These are phyloP conservation scores for honey bee (Apis mellifera) DNA, from an alignment of 1,140 invertebrate species.

Conservation along the genomic window DNA sequence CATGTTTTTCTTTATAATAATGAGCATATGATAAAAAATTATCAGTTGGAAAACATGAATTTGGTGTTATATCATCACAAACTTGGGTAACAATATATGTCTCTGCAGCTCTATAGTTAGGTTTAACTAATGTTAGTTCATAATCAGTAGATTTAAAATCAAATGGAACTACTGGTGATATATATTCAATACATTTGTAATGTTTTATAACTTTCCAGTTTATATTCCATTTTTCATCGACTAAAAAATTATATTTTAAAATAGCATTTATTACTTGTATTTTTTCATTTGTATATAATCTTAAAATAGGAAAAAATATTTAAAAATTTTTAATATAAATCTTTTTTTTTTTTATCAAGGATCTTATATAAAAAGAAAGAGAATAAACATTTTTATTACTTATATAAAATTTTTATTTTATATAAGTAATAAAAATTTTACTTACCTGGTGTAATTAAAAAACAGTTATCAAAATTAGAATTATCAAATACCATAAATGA, in stretches of 20 bases:
- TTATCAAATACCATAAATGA: constrained; percentile 89
- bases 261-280: background rate
- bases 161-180: constrained; percentile 62
- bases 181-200: constrained; percentile 71
- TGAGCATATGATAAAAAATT: constrained; percentile 88
- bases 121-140: constrained; percentile 69
- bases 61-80: constrained; percentile 89
- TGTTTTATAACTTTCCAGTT: constrained; percentile 85
- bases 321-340: background rate
- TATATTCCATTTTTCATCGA: constrained; percentile 77
- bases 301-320: background rate
- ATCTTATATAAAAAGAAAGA: background rate
- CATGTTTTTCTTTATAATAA: constrained; percentile 93
- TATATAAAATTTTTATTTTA: background rate
- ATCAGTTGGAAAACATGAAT: constrained; percentile 90
- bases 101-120: constrained; percentile 70
- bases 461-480: constrained; percentile 84
- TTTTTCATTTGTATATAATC: background rate
- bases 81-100: constrained; percentile 92
- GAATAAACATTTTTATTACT: background rate
- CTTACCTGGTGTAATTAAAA: constrained; percentile 88
- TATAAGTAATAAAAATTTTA: constrained; percentile 16
- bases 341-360: no score
- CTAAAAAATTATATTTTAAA: constrained; percentile 52
- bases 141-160: constrained; percentile 64